These are phyloP conservation scores for Sebastes trivittatus DNA, from an alignment of 2,797 vertebrate genomes.

Conservation along the genomic window DNA sequence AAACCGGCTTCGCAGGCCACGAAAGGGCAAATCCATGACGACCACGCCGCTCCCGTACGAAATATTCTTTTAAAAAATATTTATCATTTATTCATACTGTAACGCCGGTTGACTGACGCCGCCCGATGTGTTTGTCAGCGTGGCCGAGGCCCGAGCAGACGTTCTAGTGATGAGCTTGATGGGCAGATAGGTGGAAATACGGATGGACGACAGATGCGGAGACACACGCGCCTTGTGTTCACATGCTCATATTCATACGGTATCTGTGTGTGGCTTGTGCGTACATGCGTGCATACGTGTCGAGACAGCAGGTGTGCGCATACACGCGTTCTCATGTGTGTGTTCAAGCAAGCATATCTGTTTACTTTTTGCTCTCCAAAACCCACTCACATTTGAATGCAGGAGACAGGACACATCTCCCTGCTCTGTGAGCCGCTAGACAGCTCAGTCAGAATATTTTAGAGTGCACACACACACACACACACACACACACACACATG, in stretches of 20 bases:
- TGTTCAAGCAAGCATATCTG: conserved; percentile 82
- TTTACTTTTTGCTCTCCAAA: conserved; percentile 78
- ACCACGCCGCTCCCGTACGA: conserved; percentile 14
- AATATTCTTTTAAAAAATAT: conserved; percentile 40
- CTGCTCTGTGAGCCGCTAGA: conserved; percentile 79
- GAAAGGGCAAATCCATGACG: conserved; percentile 50
- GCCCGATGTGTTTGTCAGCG: conserved; percentile 26
- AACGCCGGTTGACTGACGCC: conserved; percentile 20
- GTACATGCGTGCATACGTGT: conserved; percentile 70
- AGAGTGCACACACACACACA: conserved; percentile 49
- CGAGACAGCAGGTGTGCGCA: conserved; percentile 73
- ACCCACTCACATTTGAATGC: conserved; percentile 82
- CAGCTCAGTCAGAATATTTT: conserved; percentile 84
- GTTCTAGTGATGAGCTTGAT: conserved; percentile 48
- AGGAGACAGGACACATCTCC: conserved; percentile 78
- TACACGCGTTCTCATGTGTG: conserved; percentile 61
- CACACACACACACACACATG: not conserved
- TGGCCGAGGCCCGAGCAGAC: conserved; percentile 15
- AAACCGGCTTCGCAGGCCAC: conserved; percentile 37
- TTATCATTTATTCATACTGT: conserved; percentile 13
- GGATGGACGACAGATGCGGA: conserved; percentile 49
- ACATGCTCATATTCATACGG: conserved; percentile 47
- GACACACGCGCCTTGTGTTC: conserved; percentile 41
- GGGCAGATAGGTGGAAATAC: conserved; percentile 40
- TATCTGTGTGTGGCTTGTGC: conserved; percentile 61